Evolutionary conservation across 2,113 vertebrate species (phyloP), one percentile per base, ranked within the genome.

Genomic region (Aphelocoma coerulescens): DNA sequence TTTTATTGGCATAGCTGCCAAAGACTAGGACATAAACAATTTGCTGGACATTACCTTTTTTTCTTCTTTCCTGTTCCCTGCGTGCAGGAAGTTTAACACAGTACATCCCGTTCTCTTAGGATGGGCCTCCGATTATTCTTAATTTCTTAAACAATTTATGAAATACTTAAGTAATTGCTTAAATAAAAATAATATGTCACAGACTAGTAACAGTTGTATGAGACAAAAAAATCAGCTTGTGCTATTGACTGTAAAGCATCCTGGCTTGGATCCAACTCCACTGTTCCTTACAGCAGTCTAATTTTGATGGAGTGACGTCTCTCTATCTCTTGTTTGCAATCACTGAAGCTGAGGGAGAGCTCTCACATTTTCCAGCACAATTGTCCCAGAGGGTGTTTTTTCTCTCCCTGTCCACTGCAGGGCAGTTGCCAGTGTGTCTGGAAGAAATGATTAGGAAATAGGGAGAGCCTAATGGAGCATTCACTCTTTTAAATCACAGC

Each of bases 1-100:
- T 98, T 98, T 97, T 97, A 91, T 95, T 98, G 98, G 98, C 97
- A 94, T 75, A 27, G 20, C 35, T 93, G 94, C 97, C 94, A 93
- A 96, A 95, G 86, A 93, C 61, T 87, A 94, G 79, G 87, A 86
- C 92, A 95, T 65, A 96, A 98, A 98, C 96, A 97, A 92, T 95
- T 96, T 91, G 30, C 39, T 94, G 88, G 84, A 96, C 97, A 94
- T 94, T 11, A 49, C 95, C 71, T 20, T 48, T 48, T 37, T 39
- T 37, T 19, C 22, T 30, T 49, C n/a, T 80, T 78, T 63, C 49
- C 62, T 11, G 1, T 89, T 84, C 71, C 28, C 51, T 74, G 59
- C 71, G 59, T 76, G 87, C 96, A 97, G 98, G 98, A 98, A 98
- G 87, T 58, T 67, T 52, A 65, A 89, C 87, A 82, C 59, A 75